Evolutionary conservation across 2,888 invertebrate species (phyloP), one percentile per base, ranked within the genome.

Genomic region (Amphipoea lucens): DNA sequence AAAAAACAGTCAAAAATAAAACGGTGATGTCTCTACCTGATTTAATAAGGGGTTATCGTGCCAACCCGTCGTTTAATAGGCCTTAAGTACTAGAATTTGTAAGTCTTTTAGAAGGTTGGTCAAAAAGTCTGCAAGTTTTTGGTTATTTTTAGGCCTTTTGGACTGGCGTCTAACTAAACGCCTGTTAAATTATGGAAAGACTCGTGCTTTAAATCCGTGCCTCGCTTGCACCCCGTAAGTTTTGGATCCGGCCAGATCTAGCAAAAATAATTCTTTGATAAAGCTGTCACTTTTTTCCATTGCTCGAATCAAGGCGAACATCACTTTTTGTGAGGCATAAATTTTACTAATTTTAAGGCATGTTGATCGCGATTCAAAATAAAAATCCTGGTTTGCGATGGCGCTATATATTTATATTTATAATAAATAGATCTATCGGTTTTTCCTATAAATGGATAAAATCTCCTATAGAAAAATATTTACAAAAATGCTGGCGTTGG

Each of bases 401-500:
- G 86, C 79, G 81, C 82, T 81, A 77, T 79, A 83, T 73, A 69
- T 36, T 29, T 62, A 62, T 62, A 62, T 69, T 80, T 81, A 76
- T 81, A 77, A 74, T 88, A 86, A 79, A 80, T 90, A 89, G 6
- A 86, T 74, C 82, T 83, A 86, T 82, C 40, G 70, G 72, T 88
- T 79, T 86, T 80, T 87, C 86, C 88, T 92, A 92, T 90, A 93
- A 92, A 92, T 90, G 90, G 91, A 91, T 91, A 87, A 94, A 94
- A 92, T 93, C 87, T 91, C 90, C 91, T 92, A 92, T 90, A 94
- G 93, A 94, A 92, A 93, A 93, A 93, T 94, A 94, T 93, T 91
- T 94, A 93, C 91, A 94, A 91, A 93, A 92, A 90, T 90, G 90
- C 86, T 92, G 92, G 91, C 90, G 71, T 91, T 90, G 90, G 90